phyloP scores from a whole-genome alignment of 2,113 vertebrate species.

The Acinonyx jubatus region DNA sequence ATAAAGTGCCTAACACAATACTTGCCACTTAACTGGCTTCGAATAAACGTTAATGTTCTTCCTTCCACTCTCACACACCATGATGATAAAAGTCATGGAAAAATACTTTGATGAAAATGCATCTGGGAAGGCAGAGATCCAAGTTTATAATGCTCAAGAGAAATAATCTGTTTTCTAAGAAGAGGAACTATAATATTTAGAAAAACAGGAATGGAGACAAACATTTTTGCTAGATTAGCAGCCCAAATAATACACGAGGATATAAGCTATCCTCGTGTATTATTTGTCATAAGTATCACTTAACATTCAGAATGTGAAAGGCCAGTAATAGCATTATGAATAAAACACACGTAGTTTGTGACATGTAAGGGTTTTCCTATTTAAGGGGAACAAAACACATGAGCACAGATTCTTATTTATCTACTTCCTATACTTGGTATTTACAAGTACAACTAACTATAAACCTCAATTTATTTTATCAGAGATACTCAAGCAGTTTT shows the following conservation, averaged over 20 bases:
- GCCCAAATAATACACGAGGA: neutral
- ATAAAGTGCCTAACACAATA: neutral
- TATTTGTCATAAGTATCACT: neutral
- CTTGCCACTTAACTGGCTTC: constrained; percentile 8
- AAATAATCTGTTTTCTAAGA: constrained; percentile 58
- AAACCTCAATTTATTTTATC: neutral
- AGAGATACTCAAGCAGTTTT: neutral
- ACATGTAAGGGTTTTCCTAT: neutral
- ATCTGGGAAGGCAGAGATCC: constrained; percentile 58
- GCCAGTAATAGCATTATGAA: neutral
- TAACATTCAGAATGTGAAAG: neutral
- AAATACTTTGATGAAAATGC: constrained; percentile 60
- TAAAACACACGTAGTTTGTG: neutral
- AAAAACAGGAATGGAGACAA: constrained; percentile 46
- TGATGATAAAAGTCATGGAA: constrained; percentile 77
- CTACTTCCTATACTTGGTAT: neutral
- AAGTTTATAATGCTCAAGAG: constrained; percentile 67
- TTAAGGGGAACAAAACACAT: neutral
- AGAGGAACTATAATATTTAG: constrained; percentile 49
- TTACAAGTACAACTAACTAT: neutral
- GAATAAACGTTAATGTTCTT: constrained; percentile 43
- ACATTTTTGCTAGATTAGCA: constrained; percentile 50
- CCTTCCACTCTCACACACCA: constrained; percentile 33
- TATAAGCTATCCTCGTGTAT: neutral
- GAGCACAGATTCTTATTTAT: neutral